Base-by-base conservation (phyloP, 2,113 vertebrate species). In the Thalassoma bifasciatum region DNA sequence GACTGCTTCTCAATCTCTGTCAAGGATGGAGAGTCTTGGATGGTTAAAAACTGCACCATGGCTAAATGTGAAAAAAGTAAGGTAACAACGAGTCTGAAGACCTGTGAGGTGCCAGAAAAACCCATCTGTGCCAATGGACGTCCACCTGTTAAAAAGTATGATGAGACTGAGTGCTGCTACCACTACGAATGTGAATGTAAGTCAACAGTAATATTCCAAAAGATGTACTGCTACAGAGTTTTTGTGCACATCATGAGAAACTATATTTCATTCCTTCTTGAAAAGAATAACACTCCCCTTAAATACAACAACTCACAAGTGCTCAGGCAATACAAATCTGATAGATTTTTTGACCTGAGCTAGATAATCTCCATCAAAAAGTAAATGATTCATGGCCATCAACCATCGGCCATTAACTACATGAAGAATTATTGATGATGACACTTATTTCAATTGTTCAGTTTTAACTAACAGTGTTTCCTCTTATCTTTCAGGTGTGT, bases 131-230 rank as follows among this genome's bases (percentile, higher is more conserved):
- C 85, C 21, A 98, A 96, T 13, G 94, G 92, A 38, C 94, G 93
- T 42, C 89, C 90, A 0, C 52, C 92, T 10, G 1, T 93, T 19
- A 84, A 92, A 66, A 83, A 95, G 50, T 87, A 86, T 6, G 92
- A 95, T 22, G 51, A 83, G 2, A 79, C 93, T 0, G 91, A 94
- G 66, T 99, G 97, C 72, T 99, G 97, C 84, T 92, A 86, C 22
- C 83, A 87, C 5, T 94, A 96, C 4, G 91, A 95, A 44, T 99
- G 97, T 89, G 89, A 94, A 90, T 99, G 97, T 98, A 94, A 96
- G 97, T 68, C 44, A 21, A 44, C 14, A 54, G 42, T 30, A 38
- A 21, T 49, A 24, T 7, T 19, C n/a, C 3, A 30, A 30, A 30
- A 30, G 30, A 30, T 30, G 30, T 30, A 30, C 6, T 30, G n/a